Percentiles rank a stretch among this genome's conserved stretches.
These are phyloP conservation scores for Lycophotia porphyrea DNA, from an alignment of 2,888 invertebrate species.

Conservation along the genomic window DNA sequence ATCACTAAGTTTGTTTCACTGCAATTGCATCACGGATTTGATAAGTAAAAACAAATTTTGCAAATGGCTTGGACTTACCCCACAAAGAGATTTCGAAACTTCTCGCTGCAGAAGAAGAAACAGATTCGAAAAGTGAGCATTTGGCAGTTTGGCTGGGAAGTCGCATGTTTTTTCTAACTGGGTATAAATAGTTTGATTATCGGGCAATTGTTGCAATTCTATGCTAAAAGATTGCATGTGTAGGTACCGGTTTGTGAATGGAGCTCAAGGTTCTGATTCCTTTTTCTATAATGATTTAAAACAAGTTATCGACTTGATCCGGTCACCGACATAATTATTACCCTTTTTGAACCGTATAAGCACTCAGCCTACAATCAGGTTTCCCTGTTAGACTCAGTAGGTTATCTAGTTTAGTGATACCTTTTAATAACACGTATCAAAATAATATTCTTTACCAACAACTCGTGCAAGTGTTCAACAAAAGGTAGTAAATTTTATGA, in stretches of 20 bases:
- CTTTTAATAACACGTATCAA: background rate
- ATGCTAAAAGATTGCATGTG: conserved; percentile 3
- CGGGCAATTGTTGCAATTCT: background rate
- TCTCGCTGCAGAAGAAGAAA: conserved; percentile 23
- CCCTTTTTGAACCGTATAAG: background rate
- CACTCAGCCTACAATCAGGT: conserved; percentile 1
- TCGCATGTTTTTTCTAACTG: conserved; percentile 15
- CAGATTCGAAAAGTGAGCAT: conserved; percentile 4
- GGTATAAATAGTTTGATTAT: conserved; percentile 1
- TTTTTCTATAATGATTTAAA: conserved; percentile 17
- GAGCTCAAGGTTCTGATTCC: conserved; percentile 16
- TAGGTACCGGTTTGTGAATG: conserved; percentile 1
- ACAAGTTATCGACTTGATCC: conserved; percentile 15
- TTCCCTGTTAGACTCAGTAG: background rate
- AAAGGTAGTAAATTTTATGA: conserved; percentile 52
- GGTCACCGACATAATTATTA: background rate
- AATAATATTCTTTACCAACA: conserved; percentile 4
- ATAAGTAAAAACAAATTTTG: conserved; percentile 63
- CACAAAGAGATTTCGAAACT: conserved; percentile 39
- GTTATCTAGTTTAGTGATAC: background rate
- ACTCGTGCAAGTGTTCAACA: conserved; percentile 37
- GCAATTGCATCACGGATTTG: conserved; percentile 64
- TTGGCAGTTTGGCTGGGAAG: conserved; percentile 32
- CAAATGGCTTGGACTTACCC: conserved; percentile 47
- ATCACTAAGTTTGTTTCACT: conserved; percentile 59